phyloP scores from a whole-genome alignment of 2,797 vertebrate species.

The Notoglanidium macrostoma region DNA sequence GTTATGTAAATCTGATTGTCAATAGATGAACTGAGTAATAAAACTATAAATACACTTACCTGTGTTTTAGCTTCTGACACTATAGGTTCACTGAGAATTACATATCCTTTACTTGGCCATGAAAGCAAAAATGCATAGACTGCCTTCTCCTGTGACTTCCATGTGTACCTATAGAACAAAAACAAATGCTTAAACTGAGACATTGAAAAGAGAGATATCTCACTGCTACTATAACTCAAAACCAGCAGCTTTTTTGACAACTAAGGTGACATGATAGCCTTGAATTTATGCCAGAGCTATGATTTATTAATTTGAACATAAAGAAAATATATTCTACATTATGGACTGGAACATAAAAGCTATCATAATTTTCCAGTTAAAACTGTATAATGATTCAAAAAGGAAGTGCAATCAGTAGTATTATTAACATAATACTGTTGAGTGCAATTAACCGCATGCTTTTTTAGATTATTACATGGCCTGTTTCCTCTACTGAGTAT shows the following conservation, averaged over 20 bases:
- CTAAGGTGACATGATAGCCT: neutral
- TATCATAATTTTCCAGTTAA: neutral
- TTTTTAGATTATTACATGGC: neutral
- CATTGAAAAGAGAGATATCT: neutral
- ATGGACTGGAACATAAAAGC: neutral
- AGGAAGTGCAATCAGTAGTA: neutral
- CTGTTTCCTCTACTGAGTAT: neutral
- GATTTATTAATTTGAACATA: neutral
- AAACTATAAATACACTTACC: slow-evolving; percentile 36
- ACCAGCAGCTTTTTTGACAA: neutral
- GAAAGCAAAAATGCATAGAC: slow-evolving; percentile 84
- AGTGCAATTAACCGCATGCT: neutral
- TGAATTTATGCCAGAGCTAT: neutral
- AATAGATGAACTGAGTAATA: neutral
- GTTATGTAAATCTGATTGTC: neutral
- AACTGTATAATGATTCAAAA: neutral
- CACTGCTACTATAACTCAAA: neutral
- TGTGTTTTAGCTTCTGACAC: slow-evolving; percentile 58
- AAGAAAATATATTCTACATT: neutral
- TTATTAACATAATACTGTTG: neutral
- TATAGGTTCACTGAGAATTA: slow-evolving; percentile 80
- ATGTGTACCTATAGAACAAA: slow-evolving; percentile 83
- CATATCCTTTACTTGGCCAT: slow-evolving; percentile 79
- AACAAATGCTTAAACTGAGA: neutral
- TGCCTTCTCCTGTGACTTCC: slow-evolving; percentile 71